Evolutionary conservation across 2,797 vertebrate genomes (phyloP), one percentile per base, ranked within the genome.

Genomic region (Acridotheres tristis): DNA sequence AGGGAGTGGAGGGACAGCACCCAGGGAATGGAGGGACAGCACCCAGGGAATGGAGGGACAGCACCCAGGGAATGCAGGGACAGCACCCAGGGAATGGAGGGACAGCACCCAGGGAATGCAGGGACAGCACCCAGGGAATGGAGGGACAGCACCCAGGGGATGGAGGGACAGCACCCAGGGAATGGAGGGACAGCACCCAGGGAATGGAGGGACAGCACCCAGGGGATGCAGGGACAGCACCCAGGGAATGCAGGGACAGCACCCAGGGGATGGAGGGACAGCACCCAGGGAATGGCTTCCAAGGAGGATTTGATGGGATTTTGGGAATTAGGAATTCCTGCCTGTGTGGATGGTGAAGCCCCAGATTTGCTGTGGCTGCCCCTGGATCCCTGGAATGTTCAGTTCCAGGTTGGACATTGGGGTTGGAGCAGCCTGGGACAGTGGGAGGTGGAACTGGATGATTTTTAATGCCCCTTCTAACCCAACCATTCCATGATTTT

Each of bases 141-240:
- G 36, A 36, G 36, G 36, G 36, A 36, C 36, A 36, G 36, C 36
- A 36, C 36, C 9, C 36, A 36, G 36, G 36, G 36, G 10, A 36
- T 36, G 36, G 36, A 36, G 36, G 36, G 36, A 36, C 36, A 36
- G 36, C 36, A 36, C 0, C 10, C 55, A 43, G 30, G 38, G 55
- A 5, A 0, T 61, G 66, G 0, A 73, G 25, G 20, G 59, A 1
- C 30, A 55, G 61, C 1, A 51, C 0, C 8, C 55, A 43, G 32
- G 38, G 55, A 5, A 0, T 61, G 66, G 0, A 73, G 25, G 20
- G 38, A 38, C 38, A 38, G 38, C 38, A 11, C 38, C 11, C 38
- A 38, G 38, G 38, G 55, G 5, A 0, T 61, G 66, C 0, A 73
- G 25, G 20, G 59, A 1, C 30, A 55, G 61, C 1, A 51, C 6